Evolutionary conservation across 2,888 invertebrate genomes (phyloP), one percentile per base, ranked within the genome.

Genomic region (Drosophila kanekoi): DNA sequence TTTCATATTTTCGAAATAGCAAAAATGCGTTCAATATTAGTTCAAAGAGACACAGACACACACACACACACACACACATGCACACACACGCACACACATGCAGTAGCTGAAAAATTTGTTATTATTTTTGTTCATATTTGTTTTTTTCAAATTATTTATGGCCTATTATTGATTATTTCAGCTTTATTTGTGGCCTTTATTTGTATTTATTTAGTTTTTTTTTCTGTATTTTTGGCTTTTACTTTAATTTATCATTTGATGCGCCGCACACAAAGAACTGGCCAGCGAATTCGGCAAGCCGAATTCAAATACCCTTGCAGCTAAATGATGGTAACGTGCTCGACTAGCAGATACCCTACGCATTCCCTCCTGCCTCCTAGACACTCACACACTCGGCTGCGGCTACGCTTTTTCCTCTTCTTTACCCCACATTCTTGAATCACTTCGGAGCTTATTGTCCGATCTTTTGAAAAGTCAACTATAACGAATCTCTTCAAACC

Each of bases 21-120:
- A 43, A 35, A 68, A 58, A 58, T 71, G 65, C 44, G 61, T 71
- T 65, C n/a, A 71, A 70, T 65, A 51, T 65, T 53, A 47, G 51
- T 61, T 45, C 57, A 43, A n/a, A n/a, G n/a, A n/a, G n/a, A n/a
- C n/a, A n/a, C n/a, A n/a, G n/a, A n/a, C n/a, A n/a, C n/a, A n/a
- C n/a, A n/a, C n/a, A n/a, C n/a, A n/a, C n/a, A n/a, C n/a, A n/a
- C n/a, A 45, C 6, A 47, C 11, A 37, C 56, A 13, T 28, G 49
- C 10, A 45, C 9, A 20, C 23, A 18, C 2, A 47, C 11, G 32
- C 56, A 13, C 8, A n/a, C n/a, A n/a, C n/a, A n/a, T n/a, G 23
- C 20, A 37, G 4, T 28, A 18, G 20, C 20, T 6, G n/a, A 4
- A 51, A 72, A 37, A 53, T 56, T 68, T 37, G 33, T 52, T 59